Evolutionary conservation across 92 coral and sea anemone species (phyloP), one percentile per base, ranked within the genome.

Genomic region (Zoanthus sansibaricus): DNA sequence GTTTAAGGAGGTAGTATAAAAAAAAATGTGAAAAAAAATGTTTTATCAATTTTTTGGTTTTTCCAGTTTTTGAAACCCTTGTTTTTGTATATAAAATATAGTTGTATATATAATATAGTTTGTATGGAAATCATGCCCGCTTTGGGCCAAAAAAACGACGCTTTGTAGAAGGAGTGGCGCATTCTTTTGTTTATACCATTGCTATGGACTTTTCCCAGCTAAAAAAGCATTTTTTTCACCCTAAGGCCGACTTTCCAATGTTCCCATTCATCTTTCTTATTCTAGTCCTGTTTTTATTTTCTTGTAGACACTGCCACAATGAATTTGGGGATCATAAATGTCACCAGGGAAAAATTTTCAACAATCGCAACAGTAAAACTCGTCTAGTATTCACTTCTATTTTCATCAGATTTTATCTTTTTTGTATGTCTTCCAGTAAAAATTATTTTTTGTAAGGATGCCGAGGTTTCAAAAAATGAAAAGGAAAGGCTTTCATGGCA

Each of bases 401-500:
- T 7, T 54, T 54, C 15, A 54, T 54, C 59, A 54, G 12, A 54
- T 54, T 7, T 54, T 54, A 54, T 54, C 9, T 9, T 54, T 62
- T 62, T 14, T 62, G 1, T 15, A n/a, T 3, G 0, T 62, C 69
- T 62, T 62, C 69, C 6, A 12, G 69, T 62, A 62, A 7, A 62
- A 62, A 62, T 1, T 62, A 62, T 12, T 62, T 62, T 62, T 6
- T 9, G 6, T 62, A 62, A 62, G 45, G 72, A 68, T 68, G 42
- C 72, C 72, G 11, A 68, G 72, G 33, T 11, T 25, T 31, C 8
- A 37, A 71, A 71, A 33, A 71, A 71, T 7, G 37, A 42, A 71
- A 71, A 48, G 42, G 76, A 71, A 71, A 37, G 42, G 48, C 20
- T 71, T 31, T 71, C 49, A 71, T 6, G 76, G 51, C 76, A 71